phyloP scores from a whole-genome alignment of 1,140 invertebrate genomes.

The Rhizoglyphus robini region DNA sequence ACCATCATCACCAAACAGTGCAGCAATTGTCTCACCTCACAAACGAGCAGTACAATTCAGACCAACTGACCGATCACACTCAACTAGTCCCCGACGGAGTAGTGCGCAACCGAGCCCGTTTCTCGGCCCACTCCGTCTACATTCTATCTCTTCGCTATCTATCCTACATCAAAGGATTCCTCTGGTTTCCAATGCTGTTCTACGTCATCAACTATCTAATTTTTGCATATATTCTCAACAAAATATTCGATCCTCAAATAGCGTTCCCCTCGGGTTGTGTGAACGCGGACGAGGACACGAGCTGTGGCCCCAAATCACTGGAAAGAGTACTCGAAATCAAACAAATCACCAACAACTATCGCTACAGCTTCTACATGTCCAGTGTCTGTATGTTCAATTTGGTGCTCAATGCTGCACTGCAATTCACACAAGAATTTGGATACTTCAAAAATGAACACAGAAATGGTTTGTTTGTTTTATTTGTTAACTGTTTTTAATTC shows the following conservation, averaged over 20 bases:
- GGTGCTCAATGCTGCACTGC: neutral
- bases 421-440: neutral
- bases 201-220: neutral
- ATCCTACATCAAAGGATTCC: neutral
- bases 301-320: neutral
- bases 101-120: neutral
- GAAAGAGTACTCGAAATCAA: neutral
- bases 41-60: neutral
- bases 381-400: neutral
- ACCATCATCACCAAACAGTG: neutral
- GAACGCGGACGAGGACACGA: neutral
- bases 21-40: neutral
- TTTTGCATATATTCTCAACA: neutral
- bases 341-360: neutral
- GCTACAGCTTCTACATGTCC: neutral
- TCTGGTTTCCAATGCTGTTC: neutral
- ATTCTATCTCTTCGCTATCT: neutral
- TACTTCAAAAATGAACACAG: constrained; percentile 29
- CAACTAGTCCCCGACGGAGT: neutral
- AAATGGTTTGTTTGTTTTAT: constrained; percentile 21
- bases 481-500: neutral
- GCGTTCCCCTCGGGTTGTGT: neutral
- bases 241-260: neutral
- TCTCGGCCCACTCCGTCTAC: neutral
- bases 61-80: neutral